Evolutionary conservation across 2,113 vertebrate species (phyloP), one percentile per base, ranked within the genome.

Genomic region (Esox niger): DNA sequence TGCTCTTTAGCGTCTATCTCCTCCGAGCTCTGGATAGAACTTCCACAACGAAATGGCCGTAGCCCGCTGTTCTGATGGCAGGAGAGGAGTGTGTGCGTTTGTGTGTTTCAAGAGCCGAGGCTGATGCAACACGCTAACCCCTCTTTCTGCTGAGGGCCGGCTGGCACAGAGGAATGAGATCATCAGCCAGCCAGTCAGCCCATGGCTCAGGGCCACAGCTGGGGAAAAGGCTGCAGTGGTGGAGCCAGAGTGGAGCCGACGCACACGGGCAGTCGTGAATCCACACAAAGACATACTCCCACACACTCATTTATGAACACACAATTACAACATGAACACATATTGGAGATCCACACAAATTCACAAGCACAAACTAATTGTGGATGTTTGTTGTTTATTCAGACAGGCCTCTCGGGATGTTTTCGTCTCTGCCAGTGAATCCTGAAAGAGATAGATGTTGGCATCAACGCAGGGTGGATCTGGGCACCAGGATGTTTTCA

Each of bases 41-140:
- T 63, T 78, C 74, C 73, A 72, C 26, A 77, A 59, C 62, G 72
- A 73, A 71, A 82, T 68, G 52, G 65, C 77, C 29, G 64, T 66
- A 69, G 43, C 33, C 62, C 58, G 64, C 68, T 52, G 55, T n/a
- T 23, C 61, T 15, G 27, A 30, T 25, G 54, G 55, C 6, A 10
- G 1, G 25, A 17, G 25, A 26, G 27, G 64, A 2, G 32, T 2
- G 26, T 17, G 9, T 29, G 55, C 2, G 27, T 23, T 20, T 54
- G 30, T 56, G 30, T 66, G 65, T 25, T 15, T 26, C 29, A 38
- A 6, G 11, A 49, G 35, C 15, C 2, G 38, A 68, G 27, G 65
- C 49, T 61, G 71, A 74, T 9, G 10, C 69, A 70, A 77, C 71
- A 75, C 59, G 62, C 58, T 78, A 69, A 82, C 69, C 77, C 11